Base-by-base conservation (phyloP, 2,888 invertebrate species). In the Andrena bicolor region DNA sequence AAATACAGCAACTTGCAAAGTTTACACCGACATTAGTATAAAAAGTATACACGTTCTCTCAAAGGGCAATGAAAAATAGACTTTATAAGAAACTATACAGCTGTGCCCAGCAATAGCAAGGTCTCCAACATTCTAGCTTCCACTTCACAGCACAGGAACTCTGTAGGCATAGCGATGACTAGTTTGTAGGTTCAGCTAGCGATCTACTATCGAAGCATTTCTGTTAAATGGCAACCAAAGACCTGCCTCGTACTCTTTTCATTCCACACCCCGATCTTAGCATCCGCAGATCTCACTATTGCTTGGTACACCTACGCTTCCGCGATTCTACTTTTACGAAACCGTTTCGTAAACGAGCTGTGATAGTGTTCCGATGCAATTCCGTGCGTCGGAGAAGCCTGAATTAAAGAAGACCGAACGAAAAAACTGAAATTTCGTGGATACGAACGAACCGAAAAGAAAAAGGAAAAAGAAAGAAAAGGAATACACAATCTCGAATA, bases 1-100 rank as follows among this genome's bases (percentile, higher is more conserved):
- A 70, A 79, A 64, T 76, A 32, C 51, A 72, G 64, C 30, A 68
- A 35, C 65, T 30, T 60, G 41, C 2, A 30, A 64, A 65, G 16
- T 60, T 23, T 51, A 77, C 56, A 56, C 51, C 63, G n/a, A 53
- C n/a, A 32, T 53, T 71, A 23, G 69, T 61, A 61, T 49, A 51
- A 60, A 66, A 71, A 78, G 56, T 51, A 13, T 70, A 23, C 60
- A 58, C 51, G 13, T 60, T 28, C 49, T 35, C 28, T 26, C 23
- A 53, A 58, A n/a, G 30, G 26, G 53, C 32, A 58, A 35, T 26
- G 41, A 60, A 53, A 48, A 61, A 58, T 20, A 41, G 6, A 10
- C 48, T 74, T 28, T 53, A 35, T 80, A 61, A 20, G 32, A 61
- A 51, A 60, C 49, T 65, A 64, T 41, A 73, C 23, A 41, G 41